phyloP scores from a whole-genome alignment of 2,797 vertebrate species.

The Melanogrammus aeglefinus region DNA sequence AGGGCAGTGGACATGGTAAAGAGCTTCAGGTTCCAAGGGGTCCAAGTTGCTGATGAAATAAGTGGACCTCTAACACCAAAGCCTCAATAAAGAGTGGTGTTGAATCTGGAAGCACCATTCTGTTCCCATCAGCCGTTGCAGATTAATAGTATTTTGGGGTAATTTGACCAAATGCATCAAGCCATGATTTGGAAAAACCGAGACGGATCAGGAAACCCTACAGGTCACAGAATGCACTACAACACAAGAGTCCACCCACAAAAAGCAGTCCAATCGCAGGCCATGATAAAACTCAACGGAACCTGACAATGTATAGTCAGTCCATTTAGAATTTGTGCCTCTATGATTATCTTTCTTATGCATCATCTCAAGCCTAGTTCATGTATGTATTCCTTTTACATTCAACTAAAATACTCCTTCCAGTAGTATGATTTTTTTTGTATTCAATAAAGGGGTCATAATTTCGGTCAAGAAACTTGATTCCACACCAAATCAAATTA shows the following conservation, averaged over 20 bases:
- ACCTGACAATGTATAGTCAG: neutral
- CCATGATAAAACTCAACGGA: neutral
- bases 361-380: neutral
- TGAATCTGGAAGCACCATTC: neutral
- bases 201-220: neutral
- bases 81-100: neutral
- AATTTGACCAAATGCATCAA: neutral
- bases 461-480: neutral
- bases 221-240: neutral
- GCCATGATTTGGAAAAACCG: neutral
- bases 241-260: neutral
- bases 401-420: neutral
- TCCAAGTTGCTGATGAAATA: neutral
- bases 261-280: neutral
- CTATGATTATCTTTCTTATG: neutral
- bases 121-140: neutral
- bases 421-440: neutral
- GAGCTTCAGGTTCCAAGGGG: neutral
- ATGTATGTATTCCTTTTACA: neutral
- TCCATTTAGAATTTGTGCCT: neutral
- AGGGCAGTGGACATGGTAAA: slow-evolving; percentile 1
- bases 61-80: neutral
- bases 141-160: neutral
- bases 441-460: neutral
- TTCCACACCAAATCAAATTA: neutral